phyloP scores from a whole-genome alignment of 2,113 vertebrate species.

The Bolborhynchus lineola region DNA sequence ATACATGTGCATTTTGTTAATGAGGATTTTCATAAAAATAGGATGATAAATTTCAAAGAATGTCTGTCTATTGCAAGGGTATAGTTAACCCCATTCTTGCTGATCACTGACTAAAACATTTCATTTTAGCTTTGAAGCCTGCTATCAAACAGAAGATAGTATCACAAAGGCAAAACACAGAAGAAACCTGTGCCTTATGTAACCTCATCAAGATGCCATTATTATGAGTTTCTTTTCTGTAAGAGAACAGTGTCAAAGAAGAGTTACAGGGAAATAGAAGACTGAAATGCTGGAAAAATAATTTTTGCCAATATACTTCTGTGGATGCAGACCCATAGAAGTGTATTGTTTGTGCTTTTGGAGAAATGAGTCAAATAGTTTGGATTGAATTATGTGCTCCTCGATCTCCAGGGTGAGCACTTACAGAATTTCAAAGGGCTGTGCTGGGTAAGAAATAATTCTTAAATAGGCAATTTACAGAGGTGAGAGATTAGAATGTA shows the following conservation, averaged over 20 bases:
- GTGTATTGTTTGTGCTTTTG: not conserved
- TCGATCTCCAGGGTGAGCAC: not conserved
- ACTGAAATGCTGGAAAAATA: not conserved
- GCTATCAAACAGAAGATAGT: not conserved
- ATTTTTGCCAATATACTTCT: not conserved
- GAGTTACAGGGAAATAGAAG: not conserved
- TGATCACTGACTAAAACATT: not conserved
- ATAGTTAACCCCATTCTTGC: not conserved
- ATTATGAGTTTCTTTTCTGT: not conserved
- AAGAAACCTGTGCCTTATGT: not conserved
- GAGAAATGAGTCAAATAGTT: not conserved
- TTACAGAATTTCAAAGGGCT: not conserved
- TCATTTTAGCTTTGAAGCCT: not conserved
- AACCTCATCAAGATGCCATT: not conserved
- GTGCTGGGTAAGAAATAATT: not conserved
- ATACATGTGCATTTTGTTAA: not conserved
- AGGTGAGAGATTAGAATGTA: not conserved
- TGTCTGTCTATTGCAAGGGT: not conserved
- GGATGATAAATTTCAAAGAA: not conserved
- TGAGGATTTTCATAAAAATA: not conserved
- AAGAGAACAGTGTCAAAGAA: not conserved
- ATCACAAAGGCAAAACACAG: not conserved
- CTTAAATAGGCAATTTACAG: not conserved
- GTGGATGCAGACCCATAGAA: not conserved
- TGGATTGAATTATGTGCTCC: not conserved